Evolutionary conservation across 2,797 vertebrate species (phyloP).

Genomic region (Dendrocincla fuliginosa): DNA sequence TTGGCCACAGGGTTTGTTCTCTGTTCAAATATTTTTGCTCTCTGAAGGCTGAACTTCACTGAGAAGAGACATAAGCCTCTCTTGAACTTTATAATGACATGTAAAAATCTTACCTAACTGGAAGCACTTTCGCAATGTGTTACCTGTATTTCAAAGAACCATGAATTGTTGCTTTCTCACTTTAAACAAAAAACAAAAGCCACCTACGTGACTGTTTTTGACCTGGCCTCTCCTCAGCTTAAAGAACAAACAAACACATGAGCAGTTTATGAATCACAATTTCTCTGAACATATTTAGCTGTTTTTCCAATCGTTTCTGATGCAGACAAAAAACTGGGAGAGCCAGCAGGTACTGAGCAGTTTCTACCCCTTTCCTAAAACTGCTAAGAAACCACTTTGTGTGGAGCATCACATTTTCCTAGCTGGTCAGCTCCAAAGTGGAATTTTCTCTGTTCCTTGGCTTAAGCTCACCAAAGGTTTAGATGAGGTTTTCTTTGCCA

Average conservation of each 20-base stretch:
- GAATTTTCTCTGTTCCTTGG: constrained; percentile 66
- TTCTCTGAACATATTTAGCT: constrained; percentile 43
- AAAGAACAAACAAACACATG: constrained; percentile 35
- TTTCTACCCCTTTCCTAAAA: constrained; percentile 39
- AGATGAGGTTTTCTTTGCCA: constrained; percentile 25
- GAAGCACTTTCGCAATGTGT: neutral
- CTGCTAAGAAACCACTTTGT: constrained; percentile 44
- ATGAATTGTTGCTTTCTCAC: neutral
- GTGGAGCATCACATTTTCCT: constrained; percentile 62
- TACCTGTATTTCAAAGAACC: constrained; percentile 22
- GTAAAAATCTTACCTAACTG: neutral
- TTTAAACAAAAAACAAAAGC: constrained; percentile 30
- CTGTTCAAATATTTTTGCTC: neutral
- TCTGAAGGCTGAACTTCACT: neutral
- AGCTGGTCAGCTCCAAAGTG: constrained; percentile 43
- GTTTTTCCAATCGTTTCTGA: constrained; percentile 25
- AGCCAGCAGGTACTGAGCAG: constrained; percentile 45
- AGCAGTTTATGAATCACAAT: constrained; percentile 53
- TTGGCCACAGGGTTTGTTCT: neutral
- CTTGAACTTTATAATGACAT: neutral
- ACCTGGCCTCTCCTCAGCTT: neutral
- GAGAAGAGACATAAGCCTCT: neutral
- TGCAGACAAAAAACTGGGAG: constrained; percentile 34
- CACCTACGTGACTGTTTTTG: neutral
- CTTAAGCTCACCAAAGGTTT: constrained; percentile 32